Conservation (phyloP, 2,113 vertebrate genomes). For the Anguilla rostrata region DNA sequence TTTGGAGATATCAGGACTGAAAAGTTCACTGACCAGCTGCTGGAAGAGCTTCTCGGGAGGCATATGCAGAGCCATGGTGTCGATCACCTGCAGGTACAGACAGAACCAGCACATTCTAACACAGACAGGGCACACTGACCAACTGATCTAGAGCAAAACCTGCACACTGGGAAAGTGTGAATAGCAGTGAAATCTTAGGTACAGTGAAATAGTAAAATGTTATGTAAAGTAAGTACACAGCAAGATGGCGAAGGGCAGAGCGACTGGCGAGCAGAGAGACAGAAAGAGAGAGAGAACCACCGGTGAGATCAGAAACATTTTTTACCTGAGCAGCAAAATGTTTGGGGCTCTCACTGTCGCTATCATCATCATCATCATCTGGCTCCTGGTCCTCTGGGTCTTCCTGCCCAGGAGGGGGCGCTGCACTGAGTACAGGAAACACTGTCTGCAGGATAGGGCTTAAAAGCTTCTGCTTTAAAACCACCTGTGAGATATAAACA, state of each 20-base stretch:
- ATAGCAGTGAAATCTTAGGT: no score
- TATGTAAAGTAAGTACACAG: no score
- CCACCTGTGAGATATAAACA: conserved; percentile 56
- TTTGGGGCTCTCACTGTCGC: conserved; percentile 76
- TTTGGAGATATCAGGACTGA: not conserved
- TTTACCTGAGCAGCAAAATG: conserved; percentile 83
- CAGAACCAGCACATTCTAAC: not conserved
- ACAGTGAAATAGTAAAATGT: no score
- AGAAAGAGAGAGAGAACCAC: no score
- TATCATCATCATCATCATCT: conserved; percentile 57
- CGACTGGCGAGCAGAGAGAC: no score
- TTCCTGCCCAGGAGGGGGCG: conserved; percentile 75
- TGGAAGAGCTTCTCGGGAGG: conserved; percentile 84
- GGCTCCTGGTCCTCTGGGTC: conserved; percentile 82
- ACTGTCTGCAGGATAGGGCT: conserved; percentile 73
- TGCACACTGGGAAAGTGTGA: not conserved
- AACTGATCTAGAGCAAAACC: not conserved
- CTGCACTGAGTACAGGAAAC: conserved; percentile 78
- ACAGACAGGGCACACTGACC: not conserved
- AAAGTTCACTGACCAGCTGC: conserved; percentile 70
- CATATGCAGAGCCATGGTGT: conserved; percentile 84
- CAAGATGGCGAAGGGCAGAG: no score
- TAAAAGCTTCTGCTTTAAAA: conserved; percentile 82
- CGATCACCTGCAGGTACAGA: conserved; percentile 73
- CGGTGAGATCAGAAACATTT: no score